Evolutionary conservation across 2,113 vertebrate genomes (phyloP).

Genomic region (Larimichthys crocea): DNA sequence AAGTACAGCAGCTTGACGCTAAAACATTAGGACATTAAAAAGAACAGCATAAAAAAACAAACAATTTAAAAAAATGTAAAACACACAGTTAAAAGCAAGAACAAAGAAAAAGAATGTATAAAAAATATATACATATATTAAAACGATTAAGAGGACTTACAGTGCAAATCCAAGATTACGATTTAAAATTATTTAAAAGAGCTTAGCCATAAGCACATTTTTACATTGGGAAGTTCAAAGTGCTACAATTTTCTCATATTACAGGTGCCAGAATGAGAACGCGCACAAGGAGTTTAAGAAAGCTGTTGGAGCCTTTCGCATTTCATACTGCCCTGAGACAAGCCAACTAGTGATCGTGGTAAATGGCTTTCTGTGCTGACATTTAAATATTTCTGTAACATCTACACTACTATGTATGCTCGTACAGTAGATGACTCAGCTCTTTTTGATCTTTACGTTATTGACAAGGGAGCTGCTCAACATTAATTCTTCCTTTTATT

Average conservation of each 20-base stretch:
- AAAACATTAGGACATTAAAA: background rate
- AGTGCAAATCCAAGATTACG: too few species aligned
- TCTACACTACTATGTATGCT: constrained; percentile 1
- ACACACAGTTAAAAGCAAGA: too few species aligned
- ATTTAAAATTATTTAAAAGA: too few species aligned
- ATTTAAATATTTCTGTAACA: constrained; percentile 13
- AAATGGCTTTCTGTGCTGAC: constrained; percentile 37
- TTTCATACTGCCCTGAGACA: constrained; percentile 86
- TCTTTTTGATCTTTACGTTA: background rate
- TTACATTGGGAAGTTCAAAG: background rate
- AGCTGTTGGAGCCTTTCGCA: constrained; percentile 88
- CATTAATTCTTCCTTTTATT: background rate
- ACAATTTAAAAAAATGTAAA: too few species aligned
- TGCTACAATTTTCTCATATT: background rate
- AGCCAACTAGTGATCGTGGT: constrained; percentile 90
- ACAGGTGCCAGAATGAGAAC: constrained; percentile 88
- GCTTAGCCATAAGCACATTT: too few species aligned
- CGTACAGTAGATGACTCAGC: background rate
- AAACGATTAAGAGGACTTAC: too few species aligned
- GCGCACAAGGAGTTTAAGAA: constrained; percentile 95
- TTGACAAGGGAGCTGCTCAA: background rate
- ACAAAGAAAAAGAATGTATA: too few species aligned
- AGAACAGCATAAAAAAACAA: too few species aligned
- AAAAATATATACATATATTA: too few species aligned
- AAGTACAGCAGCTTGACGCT: constrained; percentile 43